These are phyloP conservation scores for Parnassius mnemosyne DNA, from an alignment of 2,888 invertebrate genomes.

Conservation along the genomic window DNA sequence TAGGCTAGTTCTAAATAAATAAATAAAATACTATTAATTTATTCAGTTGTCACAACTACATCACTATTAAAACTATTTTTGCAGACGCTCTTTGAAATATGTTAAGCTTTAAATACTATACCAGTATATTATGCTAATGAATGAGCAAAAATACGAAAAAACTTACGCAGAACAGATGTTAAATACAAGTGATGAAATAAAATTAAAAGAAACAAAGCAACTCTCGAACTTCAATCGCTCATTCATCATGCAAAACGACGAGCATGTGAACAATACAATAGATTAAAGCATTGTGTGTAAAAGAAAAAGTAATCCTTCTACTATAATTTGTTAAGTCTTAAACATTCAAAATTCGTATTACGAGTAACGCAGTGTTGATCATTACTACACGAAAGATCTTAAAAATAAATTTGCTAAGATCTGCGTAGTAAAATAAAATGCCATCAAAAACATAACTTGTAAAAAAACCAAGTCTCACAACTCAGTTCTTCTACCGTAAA, in stretches of 20 bases:
- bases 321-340: background rate
- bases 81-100: too few species aligned
- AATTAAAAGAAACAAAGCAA: conserved; percentile 16
- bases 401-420: too few species aligned
- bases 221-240: conserved; percentile 4
- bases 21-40: background rate
- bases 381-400: too few species aligned
- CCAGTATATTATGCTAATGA: background rate
- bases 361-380: too few species aligned
- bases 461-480: too few species aligned
- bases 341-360: too few species aligned
- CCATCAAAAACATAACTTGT: too few species aligned
- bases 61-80: background rate
- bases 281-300: conserved; percentile 15
- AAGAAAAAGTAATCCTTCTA: background rate
- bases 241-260: conserved; percentile 9
- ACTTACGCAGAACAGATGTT: conserved; percentile 12
- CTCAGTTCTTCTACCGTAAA: too few species aligned
- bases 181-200: conserved; percentile 12
- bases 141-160: conserved; percentile 5
- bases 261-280: conserved; percentile 16
- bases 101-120: background rate
- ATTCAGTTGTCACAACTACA: background rate
- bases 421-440: too few species aligned
- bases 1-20: background rate